These are phyloP conservation scores for Hydractinia symbiolongicarpus DNA, from an alignment of 30 jellyfish, hydroid and myxozoan species.

Conservation along the genomic window DNA sequence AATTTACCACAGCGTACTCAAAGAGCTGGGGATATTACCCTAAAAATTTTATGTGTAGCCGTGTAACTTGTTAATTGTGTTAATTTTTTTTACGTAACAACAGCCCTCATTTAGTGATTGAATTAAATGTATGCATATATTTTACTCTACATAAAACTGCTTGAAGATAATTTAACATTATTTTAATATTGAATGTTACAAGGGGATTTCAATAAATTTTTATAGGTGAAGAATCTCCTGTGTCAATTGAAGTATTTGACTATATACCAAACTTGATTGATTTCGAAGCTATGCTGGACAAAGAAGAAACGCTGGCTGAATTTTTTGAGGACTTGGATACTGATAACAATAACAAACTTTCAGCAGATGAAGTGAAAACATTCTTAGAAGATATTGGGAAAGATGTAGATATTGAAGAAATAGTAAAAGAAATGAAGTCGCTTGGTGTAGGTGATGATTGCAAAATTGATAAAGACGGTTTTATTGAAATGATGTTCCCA, in stretches of 20 bases:
- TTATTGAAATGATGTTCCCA: slow-evolving; percentile 84
- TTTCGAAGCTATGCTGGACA: slow-evolving; percentile 79
- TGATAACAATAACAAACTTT: slow-evolving; percentile 50
- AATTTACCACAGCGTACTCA: too few relatives aligned
- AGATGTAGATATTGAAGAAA: slow-evolving; percentile 44
- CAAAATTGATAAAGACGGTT: slow-evolving; percentile 65
- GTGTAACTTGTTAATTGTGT: too few relatives aligned
- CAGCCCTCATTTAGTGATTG: too few relatives aligned
- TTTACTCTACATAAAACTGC: too few relatives aligned
- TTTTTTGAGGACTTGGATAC: slow-evolving; percentile 58
- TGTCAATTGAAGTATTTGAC: slow-evolving; percentile 55
- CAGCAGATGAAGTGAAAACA: slow-evolving; percentile 44
- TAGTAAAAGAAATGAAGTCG: slow-evolving; percentile 40
- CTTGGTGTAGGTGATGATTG: slow-evolving; percentile 46
- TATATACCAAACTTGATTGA: slow-evolving; percentile 67
- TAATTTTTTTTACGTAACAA: too few relatives aligned
- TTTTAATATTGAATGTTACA: too few relatives aligned
- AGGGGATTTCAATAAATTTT: not conserved
- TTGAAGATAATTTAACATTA: too few relatives aligned
- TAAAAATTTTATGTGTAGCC: too few relatives aligned
- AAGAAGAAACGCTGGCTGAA: slow-evolving; percentile 68
- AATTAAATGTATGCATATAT: too few relatives aligned
- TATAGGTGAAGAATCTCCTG: slow-evolving; percentile 51
- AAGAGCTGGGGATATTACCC: too few relatives aligned
- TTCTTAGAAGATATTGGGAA: slow-evolving; percentile 83